A percentile compares a stretch with the other conserved stretches of the same genome.
Conservation (phyloP, 2,113 vertebrate genomes). For the Agelaius tricolor region DNA sequence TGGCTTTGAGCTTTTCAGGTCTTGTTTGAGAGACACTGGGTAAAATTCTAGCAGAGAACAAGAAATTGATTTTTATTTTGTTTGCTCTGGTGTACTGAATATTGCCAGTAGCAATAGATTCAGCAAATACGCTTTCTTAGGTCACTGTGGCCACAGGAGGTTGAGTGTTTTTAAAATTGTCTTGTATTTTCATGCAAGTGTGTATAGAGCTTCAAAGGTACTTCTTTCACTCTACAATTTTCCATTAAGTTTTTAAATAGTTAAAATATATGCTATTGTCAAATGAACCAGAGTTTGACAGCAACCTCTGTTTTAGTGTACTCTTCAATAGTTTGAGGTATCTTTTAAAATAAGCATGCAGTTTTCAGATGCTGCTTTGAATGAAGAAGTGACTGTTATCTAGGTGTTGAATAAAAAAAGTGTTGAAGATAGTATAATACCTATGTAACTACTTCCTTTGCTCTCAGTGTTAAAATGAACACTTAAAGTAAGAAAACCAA, state of each 20-base stretch:
- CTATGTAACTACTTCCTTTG: background rate
- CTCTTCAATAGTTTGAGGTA: background rate
- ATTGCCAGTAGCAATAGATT: background rate
- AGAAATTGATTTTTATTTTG: background rate
- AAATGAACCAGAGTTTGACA: background rate
- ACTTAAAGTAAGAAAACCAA: background rate
- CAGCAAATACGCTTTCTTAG: background rate
- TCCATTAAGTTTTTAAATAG: background rate
- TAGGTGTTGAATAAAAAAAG: background rate
- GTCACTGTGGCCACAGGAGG: background rate
- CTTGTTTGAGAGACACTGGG: background rate
- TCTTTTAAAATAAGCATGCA: background rate
- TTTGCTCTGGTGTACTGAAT: background rate
- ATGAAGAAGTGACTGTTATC: background rate
- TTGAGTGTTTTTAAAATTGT: background rate
- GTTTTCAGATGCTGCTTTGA: background rate
- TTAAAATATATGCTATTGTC: background rate
- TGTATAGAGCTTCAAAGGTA: background rate
- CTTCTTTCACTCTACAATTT: background rate
- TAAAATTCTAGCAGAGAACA: background rate
- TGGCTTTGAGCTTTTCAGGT: background rate
- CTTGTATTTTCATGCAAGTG: background rate
- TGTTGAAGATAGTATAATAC: background rate
- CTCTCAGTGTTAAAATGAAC: background rate
- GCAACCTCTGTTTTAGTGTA: background rate